A percentile compares a stretch with the other conserved stretches of the same genome.
Conservation (phyloP, 2,113 vertebrate species). For the Aptenodytes patagonicus region DNA sequence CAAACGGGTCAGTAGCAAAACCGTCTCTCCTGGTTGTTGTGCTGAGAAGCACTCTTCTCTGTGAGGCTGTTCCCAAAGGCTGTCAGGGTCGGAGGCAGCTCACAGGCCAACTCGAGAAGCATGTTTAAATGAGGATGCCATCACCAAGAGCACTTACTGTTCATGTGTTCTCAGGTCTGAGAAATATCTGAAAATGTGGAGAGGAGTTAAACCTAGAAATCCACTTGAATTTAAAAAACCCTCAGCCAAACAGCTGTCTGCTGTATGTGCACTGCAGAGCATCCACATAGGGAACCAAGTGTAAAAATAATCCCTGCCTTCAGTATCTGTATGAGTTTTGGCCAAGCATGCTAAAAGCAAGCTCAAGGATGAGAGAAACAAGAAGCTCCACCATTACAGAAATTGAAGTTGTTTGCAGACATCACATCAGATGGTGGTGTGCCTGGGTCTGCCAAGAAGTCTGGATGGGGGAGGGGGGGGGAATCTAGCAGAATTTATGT, state of each 20-base stretch:
- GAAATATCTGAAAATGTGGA: neutral
- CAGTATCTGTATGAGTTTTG: neutral
- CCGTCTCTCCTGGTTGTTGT: neutral
- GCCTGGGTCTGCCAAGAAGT: neutral
- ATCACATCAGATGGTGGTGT: neutral
- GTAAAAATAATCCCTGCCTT: neutral
- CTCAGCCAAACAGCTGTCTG: neutral
- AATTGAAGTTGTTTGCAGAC: neutral
- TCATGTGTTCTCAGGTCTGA: neutral
- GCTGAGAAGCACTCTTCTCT: neutral
- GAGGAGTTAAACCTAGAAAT: neutral
- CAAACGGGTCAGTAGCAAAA: neutral
- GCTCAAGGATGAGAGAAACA: neutral
- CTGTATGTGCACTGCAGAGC: neutral
- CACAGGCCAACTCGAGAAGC: neutral
- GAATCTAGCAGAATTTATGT: neutral
- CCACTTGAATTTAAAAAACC: neutral
- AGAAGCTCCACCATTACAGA: neutral
- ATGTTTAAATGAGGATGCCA: neutral
- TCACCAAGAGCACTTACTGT: neutral
- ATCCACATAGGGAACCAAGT: neutral
- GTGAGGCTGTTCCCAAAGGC: neutral
- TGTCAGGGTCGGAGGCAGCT: neutral
- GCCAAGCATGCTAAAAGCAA: neutral
- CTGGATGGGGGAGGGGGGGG: neutral